Percentiles rank a stretch among this genome's conserved stretches.
These are phyloP conservation scores for Melolontha melolontha DNA, from an alignment of 2,888 invertebrate species.

Conservation along the genomic window DNA sequence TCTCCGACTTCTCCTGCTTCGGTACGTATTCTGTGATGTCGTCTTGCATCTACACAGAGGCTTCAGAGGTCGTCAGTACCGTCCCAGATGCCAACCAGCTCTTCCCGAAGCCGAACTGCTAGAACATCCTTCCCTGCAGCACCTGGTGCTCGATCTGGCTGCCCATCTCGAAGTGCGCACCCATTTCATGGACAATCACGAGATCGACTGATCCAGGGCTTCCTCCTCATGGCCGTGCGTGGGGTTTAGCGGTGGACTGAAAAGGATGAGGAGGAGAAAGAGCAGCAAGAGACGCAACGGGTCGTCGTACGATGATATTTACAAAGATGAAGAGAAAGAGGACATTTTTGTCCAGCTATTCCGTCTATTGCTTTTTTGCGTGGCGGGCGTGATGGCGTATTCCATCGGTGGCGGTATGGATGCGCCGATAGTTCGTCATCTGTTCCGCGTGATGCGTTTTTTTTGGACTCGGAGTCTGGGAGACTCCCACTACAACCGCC, in stretches of 20 bases:
- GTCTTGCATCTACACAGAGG: slow-evolving; percentile 89
- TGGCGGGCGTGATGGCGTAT: slow-evolving; percentile 16
- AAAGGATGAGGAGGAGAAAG: slow-evolving; percentile 25
- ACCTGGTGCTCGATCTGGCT: slow-evolving; percentile 86
- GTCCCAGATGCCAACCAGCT: slow-evolving; percentile 87
- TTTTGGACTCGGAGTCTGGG: slow-evolving; percentile 34
- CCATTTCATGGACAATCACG: slow-evolving; percentile 67
- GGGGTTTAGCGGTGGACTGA: slow-evolving; percentile 57
- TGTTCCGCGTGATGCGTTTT: slow-evolving; percentile 22
- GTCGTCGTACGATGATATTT: neutral
- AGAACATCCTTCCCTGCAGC: slow-evolving; percentile 84
- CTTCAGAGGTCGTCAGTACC: slow-evolving; percentile 85
- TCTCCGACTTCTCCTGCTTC: slow-evolving; percentile 85
- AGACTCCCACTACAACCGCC: neutral
- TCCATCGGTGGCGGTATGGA: slow-evolving; percentile 1
- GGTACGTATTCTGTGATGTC: slow-evolving; percentile 95
- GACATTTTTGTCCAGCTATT: slow-evolving; percentile 3
- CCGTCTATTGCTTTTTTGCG: slow-evolving; percentile 12
- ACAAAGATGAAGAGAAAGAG: neutral
- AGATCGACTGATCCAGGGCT: slow-evolving; percentile 74
- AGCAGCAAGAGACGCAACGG: slow-evolving; percentile 1
- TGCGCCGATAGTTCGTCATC: neutral
- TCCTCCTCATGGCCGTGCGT: slow-evolving; percentile 65
- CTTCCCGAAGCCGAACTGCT: slow-evolving; percentile 89
- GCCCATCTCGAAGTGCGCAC: slow-evolving; percentile 85